Base-by-base conservation (phyloP, 2,797 vertebrate species). In the Acanthornis magna region DNA sequence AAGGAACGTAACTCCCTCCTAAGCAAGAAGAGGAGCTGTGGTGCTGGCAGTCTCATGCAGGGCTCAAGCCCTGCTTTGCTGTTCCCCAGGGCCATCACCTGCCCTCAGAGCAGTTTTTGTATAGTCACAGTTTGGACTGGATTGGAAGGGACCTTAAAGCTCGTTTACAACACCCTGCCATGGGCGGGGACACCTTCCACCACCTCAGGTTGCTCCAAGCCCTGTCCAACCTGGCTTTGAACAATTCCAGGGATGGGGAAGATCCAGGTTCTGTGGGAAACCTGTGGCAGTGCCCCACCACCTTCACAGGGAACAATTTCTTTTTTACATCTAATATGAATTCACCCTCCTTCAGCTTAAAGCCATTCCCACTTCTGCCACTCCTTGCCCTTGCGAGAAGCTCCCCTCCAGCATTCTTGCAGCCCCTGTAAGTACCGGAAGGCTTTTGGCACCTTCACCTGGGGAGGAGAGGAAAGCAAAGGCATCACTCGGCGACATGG, bases 11-110 rank as follows among this genome's bases (percentile, higher is more conserved):
- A 23, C 51, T 77, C 38, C 61, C 53, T 62, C 40, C 48, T 34
- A 53, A 70, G 0, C 0, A 8, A 61, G 73, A 54, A 4, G 5
- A 85, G 50, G 29, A 71, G 29, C 51, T 3, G 4, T 5, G 4
- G 62, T 23, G 20, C 84, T 67, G 88, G 47, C 19, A 3, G 30
- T 36, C 47, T 53, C 51, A 12, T 12, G 9, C 26, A 11, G 55
- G 40, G 57, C 53, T 93, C 74, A 54, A 25, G 23, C 38, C 26
- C 11, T 13, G 30, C 30, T 36, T 29, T 40, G 23, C 75, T 7
- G 10, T 26, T n/a, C 47, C 45, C 32, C 27, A 11, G 11, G 7
- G 23, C 57, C 40, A 27, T 30, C 36, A 1, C 19, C 34, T 45
- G 54, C 54, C 29, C 40, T 45, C 4, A 14, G 53, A 0, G 10